Percentiles rank a stretch among this genome's conserved stretches.
These are phyloP conservation scores for Excalfactoria chinensis DNA, from an alignment of 2,113 vertebrate species.

Conservation along the genomic window DNA sequence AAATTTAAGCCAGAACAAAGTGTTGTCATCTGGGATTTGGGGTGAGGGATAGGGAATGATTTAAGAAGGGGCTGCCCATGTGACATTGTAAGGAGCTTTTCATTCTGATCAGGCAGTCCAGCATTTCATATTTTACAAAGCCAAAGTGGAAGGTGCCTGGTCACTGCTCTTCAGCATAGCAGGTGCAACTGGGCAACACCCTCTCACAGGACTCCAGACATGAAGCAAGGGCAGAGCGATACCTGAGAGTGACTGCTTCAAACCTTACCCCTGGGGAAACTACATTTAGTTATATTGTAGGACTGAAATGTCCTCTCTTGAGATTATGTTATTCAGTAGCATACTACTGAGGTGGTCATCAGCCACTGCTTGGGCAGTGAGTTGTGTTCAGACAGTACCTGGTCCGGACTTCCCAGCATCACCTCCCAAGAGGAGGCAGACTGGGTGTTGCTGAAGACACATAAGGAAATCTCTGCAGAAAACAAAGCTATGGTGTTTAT, in stretches of 20 bases:
- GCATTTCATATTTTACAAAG: background rate
- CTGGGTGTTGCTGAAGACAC: accelerated
- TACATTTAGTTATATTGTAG: background rate
- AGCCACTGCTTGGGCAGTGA: accelerated
- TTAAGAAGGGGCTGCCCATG: background rate
- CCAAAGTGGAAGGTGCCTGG: accelerated
- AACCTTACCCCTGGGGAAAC: background rate
- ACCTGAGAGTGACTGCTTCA: accelerated
- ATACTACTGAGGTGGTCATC: too few species aligned
- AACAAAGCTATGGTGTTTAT: background rate
- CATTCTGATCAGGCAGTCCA: background rate
- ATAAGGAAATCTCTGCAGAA: background rate
- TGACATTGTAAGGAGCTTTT: background rate
- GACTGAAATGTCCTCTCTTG: background rate
- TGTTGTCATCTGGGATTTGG: background rate
- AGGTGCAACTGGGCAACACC: background rate
- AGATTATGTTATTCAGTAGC: accelerated
- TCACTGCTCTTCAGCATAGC: background rate
- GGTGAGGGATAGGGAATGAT: accelerated
- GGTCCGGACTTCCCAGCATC: background rate
- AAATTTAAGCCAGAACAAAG: background rate
- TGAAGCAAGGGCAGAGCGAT: accelerated
- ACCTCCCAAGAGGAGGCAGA: background rate
- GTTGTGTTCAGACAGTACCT: accelerated
- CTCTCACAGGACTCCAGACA: background rate